Evolutionary conservation across 2,888 invertebrate genomes (phyloP), one percentile per base, ranked within the genome.

Genomic region (Aleiodes leptofemur): DNA sequence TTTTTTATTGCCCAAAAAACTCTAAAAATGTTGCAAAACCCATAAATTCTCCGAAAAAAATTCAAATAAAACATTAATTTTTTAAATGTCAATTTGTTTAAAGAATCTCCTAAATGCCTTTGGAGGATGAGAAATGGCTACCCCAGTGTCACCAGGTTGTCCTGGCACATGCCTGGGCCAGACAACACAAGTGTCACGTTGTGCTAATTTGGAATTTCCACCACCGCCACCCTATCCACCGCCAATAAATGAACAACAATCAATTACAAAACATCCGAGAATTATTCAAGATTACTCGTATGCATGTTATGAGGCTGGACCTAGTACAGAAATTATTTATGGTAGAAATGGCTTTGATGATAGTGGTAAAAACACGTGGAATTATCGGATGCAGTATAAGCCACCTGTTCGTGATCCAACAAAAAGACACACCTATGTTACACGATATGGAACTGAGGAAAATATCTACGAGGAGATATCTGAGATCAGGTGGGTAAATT

Each of bases 381-480:
- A 89, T 87, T 85, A 90, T 56, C 78, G 72, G 53, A 73, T 61
- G 48, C 74, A 69, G 89, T 89, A 80, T 87, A 89, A 88, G 76
- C 87, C 88, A 88, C 77, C 82, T 89, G 79, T 50, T 72, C 82
- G 73, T 64, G 85, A 86, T 38, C 80, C 86, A 31, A 76, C 90
- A 29, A 91, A 91, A 79, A 90, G 93, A 55, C 95, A 95, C 86
- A 94, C 94, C 76, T 95, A 94, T 83, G 93, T 94, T 68, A 95
- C 94, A 3, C 91, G 95, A 76, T 96, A 96, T 84, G 96, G 96
- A 56, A 96, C 96, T 55, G 95, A 96, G 88, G 96, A 96, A 90
- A 95, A 95, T 84, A 95, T 95, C 86, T 95, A 95, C 88, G 95
- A 95, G 88, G 95, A 95, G 90, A 95, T 95, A 80, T 94, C 94